A percentile compares a stretch with the other conserved stretches of the same genome.
Conservation (phyloP, 2,113 vertebrate species). For the Colossoma macropomum region DNA sequence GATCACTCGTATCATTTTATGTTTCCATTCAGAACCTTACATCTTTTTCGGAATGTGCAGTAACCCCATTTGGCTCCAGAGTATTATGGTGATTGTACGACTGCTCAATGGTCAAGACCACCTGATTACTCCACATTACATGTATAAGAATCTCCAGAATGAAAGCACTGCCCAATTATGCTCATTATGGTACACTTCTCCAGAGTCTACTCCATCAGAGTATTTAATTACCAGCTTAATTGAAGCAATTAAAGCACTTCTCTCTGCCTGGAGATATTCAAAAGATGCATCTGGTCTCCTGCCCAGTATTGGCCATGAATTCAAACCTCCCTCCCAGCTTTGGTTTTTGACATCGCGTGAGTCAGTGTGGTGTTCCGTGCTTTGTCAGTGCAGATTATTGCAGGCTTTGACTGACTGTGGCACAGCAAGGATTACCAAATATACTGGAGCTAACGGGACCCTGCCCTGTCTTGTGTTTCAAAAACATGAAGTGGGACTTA, state of each 20-base stretch:
- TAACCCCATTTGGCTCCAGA: not conserved
- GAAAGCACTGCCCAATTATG: slow-evolving; percentile 42
- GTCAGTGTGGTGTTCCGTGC: not conserved
- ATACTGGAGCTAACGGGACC: not conserved
- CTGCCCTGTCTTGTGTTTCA: not conserved
- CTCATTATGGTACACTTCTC: slow-evolving; percentile 49
- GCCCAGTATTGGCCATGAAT: slow-evolving; percentile 32
- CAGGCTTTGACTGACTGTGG: slow-evolving; percentile 7
- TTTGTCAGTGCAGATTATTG: slow-evolving; percentile 23
- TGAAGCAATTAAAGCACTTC: slow-evolving; percentile 48
- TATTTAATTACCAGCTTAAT: slow-evolving; percentile 52
- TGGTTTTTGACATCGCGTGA: slow-evolving; percentile 25
- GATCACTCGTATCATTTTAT: not conserved
- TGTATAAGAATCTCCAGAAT: slow-evolving; percentile 40
- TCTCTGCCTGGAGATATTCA: slow-evolving; percentile 39
- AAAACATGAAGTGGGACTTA: not conserved
- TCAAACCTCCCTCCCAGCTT: not conserved
- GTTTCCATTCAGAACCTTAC: not conserved
- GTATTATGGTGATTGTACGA: slow-evolving; percentile 23
- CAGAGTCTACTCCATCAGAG: slow-evolving; percentile 47
- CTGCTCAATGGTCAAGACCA: slow-evolving; percentile 42
- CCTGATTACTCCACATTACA: slow-evolving; percentile 43
- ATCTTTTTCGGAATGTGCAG: not conserved
- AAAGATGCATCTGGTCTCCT: slow-evolving; percentile 39
- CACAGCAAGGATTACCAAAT: not conserved